Evolutionary conservation across 1,140 invertebrate species (phyloP).

Genomic region (Bombus fervidus): DNA sequence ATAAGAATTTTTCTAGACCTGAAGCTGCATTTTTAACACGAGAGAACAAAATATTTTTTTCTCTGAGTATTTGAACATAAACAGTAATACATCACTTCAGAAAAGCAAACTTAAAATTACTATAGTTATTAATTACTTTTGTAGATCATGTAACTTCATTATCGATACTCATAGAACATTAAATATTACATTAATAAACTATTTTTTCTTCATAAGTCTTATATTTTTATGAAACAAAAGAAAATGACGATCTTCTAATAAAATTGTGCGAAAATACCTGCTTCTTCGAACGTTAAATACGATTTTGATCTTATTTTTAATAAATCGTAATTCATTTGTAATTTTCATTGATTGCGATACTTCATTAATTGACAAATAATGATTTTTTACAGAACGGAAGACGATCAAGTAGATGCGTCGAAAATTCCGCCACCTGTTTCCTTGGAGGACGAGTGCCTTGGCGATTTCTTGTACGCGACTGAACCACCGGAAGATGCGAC

Average conservation of each 20-base stretch:
- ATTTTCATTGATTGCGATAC: not conserved
- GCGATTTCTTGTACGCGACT: slow-evolving; percentile 73
- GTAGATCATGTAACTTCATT: too few species aligned
- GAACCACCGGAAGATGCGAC: slow-evolving; percentile 72
- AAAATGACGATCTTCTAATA: too few species aligned
- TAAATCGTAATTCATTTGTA: not conserved
- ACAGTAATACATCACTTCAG: too few species aligned
- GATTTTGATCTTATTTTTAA: too few species aligned
- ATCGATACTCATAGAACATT: not conserved
- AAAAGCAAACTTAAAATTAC: too few species aligned
- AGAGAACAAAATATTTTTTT: too few species aligned
- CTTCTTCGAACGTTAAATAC: too few species aligned
- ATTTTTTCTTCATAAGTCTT: not conserved
- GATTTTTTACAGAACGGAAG: slow-evolving; percentile 62
- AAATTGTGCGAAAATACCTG: too few species aligned
- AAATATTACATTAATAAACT: not conserved
- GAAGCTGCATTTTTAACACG: not conserved
- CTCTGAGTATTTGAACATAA: too few species aligned
- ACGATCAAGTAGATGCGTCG: slow-evolving; percentile 55
- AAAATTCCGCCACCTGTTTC: slow-evolving; percentile 24
- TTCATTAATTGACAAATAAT: not conserved
- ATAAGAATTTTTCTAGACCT: not conserved
- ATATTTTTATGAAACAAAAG: not conserved
- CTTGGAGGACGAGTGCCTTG: slow-evolving; percentile 64
- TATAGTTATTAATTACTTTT: too few species aligned